Conservation (phyloP, 2,888 invertebrate species). For the Apamea crenata region DNA sequence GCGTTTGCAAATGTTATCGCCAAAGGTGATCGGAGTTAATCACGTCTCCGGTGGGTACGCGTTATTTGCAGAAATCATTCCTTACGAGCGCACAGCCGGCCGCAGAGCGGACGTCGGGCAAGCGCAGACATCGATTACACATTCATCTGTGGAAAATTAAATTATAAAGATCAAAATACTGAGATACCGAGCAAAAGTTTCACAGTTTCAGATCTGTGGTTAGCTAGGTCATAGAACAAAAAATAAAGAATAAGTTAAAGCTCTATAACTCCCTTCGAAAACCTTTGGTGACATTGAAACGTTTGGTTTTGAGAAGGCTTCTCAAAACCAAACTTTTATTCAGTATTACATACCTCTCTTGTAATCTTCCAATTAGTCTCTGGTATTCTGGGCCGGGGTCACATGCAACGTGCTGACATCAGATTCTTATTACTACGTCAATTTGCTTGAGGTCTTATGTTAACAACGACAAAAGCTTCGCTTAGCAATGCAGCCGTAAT, state of each 20-base stretch:
- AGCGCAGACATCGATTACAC: constrained; percentile 22
- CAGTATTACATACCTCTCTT: neutral
- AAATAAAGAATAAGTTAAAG: neutral
- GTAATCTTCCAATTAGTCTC: constrained; percentile 12
- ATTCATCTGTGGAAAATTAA: constrained; percentile 19
- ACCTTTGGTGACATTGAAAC: neutral
- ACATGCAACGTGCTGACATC: constrained; percentile 12
- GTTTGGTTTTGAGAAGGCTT: too few species aligned
- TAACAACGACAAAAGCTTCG: constrained; percentile 20
- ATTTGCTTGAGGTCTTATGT: constrained; percentile 17
- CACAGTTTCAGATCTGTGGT: neutral
- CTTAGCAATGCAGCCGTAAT: constrained; percentile 14
- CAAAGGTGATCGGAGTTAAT: constrained; percentile 44
- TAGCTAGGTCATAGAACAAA: constrained; percentile 1
- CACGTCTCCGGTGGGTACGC: constrained; percentile 16
- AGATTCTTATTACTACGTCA: constrained; percentile 24
- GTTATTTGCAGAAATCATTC: constrained; percentile 27
- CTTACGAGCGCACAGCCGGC: neutral
- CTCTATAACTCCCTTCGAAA: neutral
- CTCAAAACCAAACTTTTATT: neutral
- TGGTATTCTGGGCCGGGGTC: constrained; percentile 12
- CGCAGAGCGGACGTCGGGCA: constrained; percentile 6
- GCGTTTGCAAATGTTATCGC: constrained; percentile 31
- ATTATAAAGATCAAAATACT: constrained; percentile 6
- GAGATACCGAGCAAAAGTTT: neutral